Conservation (phyloP, 2,888 invertebrate genomes). For the Cotesia congregata region DNA sequence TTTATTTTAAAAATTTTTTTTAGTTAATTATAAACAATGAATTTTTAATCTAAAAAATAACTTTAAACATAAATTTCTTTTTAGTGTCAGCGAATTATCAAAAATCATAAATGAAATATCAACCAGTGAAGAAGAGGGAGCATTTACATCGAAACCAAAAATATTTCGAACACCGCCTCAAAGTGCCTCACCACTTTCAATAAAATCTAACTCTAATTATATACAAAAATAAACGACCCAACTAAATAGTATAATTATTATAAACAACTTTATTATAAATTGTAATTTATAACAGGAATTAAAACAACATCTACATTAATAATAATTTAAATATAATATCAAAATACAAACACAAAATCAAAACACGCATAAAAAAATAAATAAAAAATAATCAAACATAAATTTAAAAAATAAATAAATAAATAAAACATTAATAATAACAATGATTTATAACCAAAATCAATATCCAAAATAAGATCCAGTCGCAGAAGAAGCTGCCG, state of each 20-base stretch:
- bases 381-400: slow-evolving; percentile 38
- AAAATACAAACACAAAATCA: slow-evolving; percentile 34
- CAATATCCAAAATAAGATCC: slow-evolving; percentile 46
- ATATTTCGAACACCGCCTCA: slow-evolving; percentile 60
- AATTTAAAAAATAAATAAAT: slow-evolving; percentile 45
- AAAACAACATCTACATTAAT: background rate
- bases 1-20: too few species aligned
- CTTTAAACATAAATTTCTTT: background rate
- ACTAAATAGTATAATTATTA: background rate
- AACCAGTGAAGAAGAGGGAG: slow-evolving; percentile 50
- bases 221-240: background rate
- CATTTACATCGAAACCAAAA: slow-evolving; percentile 62
- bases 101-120: background rate
- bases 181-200: slow-evolving; percentile 28
- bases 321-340: slow-evolving; percentile 23
- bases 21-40: background rate
- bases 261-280: background rate
- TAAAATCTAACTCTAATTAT: background rate
- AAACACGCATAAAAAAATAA: slow-evolving; percentile 40
- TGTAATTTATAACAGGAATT: background rate
- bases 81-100: background rate
- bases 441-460: background rate
- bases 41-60: background rate
- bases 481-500: slow-evolving; percentile 19
- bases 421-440: slow-evolving; percentile 12